Base-by-base conservation (phyloP, 2,888 invertebrate species). In the Cheilosia soror region DNA sequence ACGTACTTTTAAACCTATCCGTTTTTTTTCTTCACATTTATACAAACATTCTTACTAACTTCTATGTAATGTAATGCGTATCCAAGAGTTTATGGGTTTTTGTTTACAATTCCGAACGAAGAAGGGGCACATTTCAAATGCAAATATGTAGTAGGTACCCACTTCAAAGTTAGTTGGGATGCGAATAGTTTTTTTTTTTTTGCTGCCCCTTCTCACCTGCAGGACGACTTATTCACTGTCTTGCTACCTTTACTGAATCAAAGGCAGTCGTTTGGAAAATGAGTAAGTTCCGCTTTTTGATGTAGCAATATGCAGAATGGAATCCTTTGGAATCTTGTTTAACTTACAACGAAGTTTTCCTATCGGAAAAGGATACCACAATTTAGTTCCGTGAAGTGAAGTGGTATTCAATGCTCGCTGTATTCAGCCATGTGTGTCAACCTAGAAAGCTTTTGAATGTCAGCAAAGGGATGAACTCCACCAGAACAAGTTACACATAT, bases 341-440 rank as follows among this genome's bases (percentile, higher is more conserved):
- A 71, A 71, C 71, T 71, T 71, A 27, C 49, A 42, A n/a, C 51
- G 40, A 72, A 72, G 72, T 72, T 62, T 72, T 60, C 72, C 51
- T 33, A 55, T 62, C 62, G 42, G 60, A 62, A 66, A 72, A 53
- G 27, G 72, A 62, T 72, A 72, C 60, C 60, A 7, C 25, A 49
- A 51, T 51, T 72, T 13, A 51, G 37, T 11, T 37, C 11, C 4
- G 37, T 1, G 25, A n/a, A 42, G 47, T 20, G 33, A 15, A 49
- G 47, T 20, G 53, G 13, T 57, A 13, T 7, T n/a, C 31, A 11
- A 20, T 44, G 27, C 40, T 27, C n/a, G 58, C 49, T 37, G 2
- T 11, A 25, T 31, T 2, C 44, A 7, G 44, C 44, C 15, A 42
- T 69, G 33, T 49, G 57, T 47, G 44, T 15, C 44, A n/a, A 20